Conservation (phyloP, 1,140 invertebrate species). For the Semibalanus balanoides region DNA sequence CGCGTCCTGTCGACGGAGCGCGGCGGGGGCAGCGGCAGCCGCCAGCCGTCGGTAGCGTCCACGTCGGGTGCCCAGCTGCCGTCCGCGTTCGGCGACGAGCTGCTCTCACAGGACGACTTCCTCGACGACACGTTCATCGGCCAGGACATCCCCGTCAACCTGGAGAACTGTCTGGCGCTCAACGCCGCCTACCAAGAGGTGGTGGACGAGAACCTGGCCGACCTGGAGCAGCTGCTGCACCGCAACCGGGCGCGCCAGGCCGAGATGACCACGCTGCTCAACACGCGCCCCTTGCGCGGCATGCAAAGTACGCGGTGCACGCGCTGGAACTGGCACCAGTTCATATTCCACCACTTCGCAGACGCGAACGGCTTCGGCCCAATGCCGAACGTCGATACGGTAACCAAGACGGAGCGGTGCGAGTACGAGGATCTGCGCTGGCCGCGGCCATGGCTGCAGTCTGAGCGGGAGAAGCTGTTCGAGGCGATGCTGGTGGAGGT, state of each 20-base stretch:
- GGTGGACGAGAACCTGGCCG: neutral
- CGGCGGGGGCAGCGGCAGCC: too few relatives aligned
- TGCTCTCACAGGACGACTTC: neutral
- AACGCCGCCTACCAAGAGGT: constrained; percentile 1
- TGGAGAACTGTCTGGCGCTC: neutral
- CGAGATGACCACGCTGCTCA: neutral
- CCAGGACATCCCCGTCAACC: neutral
- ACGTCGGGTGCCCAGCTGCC: neutral
- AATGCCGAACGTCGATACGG: neutral
- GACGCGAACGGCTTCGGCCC: neutral
- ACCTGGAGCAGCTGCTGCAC: neutral
- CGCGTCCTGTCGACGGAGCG: too few relatives aligned
- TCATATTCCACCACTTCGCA: neutral
- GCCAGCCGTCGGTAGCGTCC: neutral
- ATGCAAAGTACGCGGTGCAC: too few relatives aligned
- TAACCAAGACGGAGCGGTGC: neutral
- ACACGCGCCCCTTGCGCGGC: too few relatives aligned
- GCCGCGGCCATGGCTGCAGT: neutral
- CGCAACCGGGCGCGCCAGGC: neutral
- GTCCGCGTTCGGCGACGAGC: neutral
- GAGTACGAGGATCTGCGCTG: neutral
- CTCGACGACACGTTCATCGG: neutral
- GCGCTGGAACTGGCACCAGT: neutral
- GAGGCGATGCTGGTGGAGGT: neutral
- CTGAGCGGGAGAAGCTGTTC: neutral